Base-by-base conservation (phyloP, 2,113 vertebrate species). In the Haemorhous mexicanus region DNA sequence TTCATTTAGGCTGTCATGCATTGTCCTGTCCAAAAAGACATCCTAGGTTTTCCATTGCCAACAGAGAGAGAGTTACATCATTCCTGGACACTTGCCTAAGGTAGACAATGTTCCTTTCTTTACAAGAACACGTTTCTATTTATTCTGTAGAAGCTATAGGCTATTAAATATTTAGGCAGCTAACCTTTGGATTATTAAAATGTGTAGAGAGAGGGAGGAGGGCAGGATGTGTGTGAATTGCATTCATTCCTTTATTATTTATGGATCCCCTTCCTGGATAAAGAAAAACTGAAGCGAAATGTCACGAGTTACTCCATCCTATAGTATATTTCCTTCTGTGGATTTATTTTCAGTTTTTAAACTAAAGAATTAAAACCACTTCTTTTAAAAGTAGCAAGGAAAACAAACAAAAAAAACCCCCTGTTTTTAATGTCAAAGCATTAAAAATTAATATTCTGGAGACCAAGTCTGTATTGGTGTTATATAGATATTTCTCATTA, bases 181-280 rank as follows among this genome's bases (percentile, higher is more conserved):
- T 94, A 95, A 85, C 47, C n/a, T 91, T 74, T 86, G 43, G 55
- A 84, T 87, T 76, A 89, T 69, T 89, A 87, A 84, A 77, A 21
- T 17, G 10, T 13, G 10, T 8, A 9, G 17, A 15, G 11, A 9
- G 8, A 3, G 2, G 3, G 3, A 13, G 9, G 4, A 62, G 35
- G 21, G 18, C 3, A 47, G 11, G n/a, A 63, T 19, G 4, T 33
- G 7, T 63, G 33, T 0, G 3, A 10, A 4, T 88, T 70, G 16
- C 15, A 62, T 63, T 93, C 5, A 13, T 89, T 30, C 72, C 43
- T 81, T 81, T 63, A 84, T 52, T 64, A 73, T 87, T 84, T 87
- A 62, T 87, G 55, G 14, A 78, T 13, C 2, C 3, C 2, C 8
- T 68, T 76, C 8, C 6, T 46, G 24, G 13, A 37, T 56, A 70